Evolutionary conservation across 1,140 invertebrate genomes (phyloP).

Genomic region (Lerema accius): DNA sequence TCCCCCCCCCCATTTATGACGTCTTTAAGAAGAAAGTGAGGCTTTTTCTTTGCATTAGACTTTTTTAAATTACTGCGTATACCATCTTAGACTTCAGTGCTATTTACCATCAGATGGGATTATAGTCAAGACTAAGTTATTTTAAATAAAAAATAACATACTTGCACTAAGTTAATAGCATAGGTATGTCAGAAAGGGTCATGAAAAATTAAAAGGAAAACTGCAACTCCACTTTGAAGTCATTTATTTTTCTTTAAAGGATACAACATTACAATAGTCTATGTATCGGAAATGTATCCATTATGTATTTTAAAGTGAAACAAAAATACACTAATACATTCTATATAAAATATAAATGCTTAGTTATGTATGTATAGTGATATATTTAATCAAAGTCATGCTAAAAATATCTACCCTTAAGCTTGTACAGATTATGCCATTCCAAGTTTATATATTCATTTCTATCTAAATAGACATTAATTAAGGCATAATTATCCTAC

Average conservation of each 20-base stretch:
- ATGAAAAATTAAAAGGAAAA: too few relatives aligned
- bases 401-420: constrained; percentile 47
- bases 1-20: too few relatives aligned
- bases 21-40: too few relatives aligned
- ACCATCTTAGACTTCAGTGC: too few relatives aligned
- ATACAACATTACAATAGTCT: constrained; percentile 47
- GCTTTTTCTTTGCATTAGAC: too few relatives aligned
- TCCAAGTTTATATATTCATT: constrained; percentile 37
- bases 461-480: constrained; percentile 36
- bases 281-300: constrained; percentile 46
- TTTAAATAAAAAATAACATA: too few relatives aligned
- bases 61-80: too few relatives aligned
- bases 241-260: constrained; percentile 41
- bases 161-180: too few relatives aligned
- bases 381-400: constrained; percentile 54
- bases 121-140: too few relatives aligned
- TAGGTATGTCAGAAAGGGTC: too few relatives aligned
- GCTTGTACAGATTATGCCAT: constrained; percentile 40
- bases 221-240: constrained; percentile 25
- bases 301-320: constrained; percentile 45
- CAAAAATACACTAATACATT: constrained; percentile 55
- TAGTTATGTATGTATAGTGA: constrained; percentile 49
- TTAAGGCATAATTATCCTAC: constrained; percentile 36
- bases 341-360: constrained; percentile 69
- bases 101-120: too few relatives aligned